Evolutionary conservation across 2,113 vertebrate genomes (phyloP), one percentile per base, ranked within the genome.

Genomic region (Toxotes chatareus): DNA sequence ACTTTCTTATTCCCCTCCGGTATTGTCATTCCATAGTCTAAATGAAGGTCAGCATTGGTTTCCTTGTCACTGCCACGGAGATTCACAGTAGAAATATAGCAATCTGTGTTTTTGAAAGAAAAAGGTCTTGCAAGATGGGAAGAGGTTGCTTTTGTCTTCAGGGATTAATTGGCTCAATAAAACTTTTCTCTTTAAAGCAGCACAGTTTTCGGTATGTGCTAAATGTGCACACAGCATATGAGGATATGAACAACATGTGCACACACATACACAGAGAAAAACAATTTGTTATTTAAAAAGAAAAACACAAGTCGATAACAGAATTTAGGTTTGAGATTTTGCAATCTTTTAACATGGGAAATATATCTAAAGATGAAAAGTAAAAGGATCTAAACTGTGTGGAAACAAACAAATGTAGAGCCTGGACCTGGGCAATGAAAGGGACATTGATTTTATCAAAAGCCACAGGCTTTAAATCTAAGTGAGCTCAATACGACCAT

Each of bases 21-120:
- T 95, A 95, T 97, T 98, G 96, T 97, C 95, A 97, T 97, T 94
- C 94, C 89, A 85, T 88, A 95, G 95, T 93, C 95, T 97, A 97
- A 97, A 94, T 97, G 96, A 98, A 99, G 96, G 96, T 97, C 96
- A 97, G 93, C 89, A 86, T 93, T 92, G 93, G 93, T 95, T 95
- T 95, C 90, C 93, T 95, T 95, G 93, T 95, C 95, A 95, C 93
- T 95, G 91, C 85, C 83, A 92, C 73, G 87, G 89, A 91, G 87
- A 72, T 83, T 88, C 92, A 91, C 64, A 90, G 80, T 73, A 79
- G 82, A 88, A 88, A 92, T 88, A 76, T 82, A 91, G 86, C 87
- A 86, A 83, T 82, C 66, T 44, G 80, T 80, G 76, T 82, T 90
- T 90, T 84, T 91, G 23, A 86, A 66, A 87, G 83, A 90, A 65